Conservation (phyloP, 2,797 vertebrate species). For the Natrix natrix region DNA sequence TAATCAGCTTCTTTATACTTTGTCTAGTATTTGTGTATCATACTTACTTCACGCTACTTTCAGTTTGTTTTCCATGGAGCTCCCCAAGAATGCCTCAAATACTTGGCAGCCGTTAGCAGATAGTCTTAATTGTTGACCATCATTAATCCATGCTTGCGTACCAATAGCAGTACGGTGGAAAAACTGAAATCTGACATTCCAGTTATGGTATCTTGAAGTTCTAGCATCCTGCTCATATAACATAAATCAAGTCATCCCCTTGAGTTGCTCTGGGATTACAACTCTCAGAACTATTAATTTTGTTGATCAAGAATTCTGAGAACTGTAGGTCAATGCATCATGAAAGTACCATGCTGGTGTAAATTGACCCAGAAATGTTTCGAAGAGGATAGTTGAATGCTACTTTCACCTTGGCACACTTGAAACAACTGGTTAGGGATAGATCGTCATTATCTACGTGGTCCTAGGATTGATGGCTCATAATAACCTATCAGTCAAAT, state of each 20-base stretch:
- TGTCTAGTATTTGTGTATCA: background rate
- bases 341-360: background rate
- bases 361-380: background rate
- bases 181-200: background rate
- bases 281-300: background rate
- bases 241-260: background rate
- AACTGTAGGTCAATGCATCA: background rate
- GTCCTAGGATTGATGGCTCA: background rate
- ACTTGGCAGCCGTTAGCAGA: background rate
- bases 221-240: background rate
- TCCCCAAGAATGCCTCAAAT: background rate
- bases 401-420: background rate
- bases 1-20: background rate
- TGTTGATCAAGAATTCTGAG: background rate
- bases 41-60: background rate
- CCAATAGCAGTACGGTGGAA: background rate
- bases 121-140: background rate
- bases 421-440: background rate
- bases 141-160: background rate
- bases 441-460: background rate
- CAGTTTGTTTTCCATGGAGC: background rate
- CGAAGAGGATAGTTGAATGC: background rate
- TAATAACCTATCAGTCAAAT: background rate
- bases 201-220: background rate
- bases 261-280: background rate